These are phyloP conservation scores for Loxodonta africana DNA, from an alignment of 2,113 vertebrate species.

Conservation along the genomic window DNA sequence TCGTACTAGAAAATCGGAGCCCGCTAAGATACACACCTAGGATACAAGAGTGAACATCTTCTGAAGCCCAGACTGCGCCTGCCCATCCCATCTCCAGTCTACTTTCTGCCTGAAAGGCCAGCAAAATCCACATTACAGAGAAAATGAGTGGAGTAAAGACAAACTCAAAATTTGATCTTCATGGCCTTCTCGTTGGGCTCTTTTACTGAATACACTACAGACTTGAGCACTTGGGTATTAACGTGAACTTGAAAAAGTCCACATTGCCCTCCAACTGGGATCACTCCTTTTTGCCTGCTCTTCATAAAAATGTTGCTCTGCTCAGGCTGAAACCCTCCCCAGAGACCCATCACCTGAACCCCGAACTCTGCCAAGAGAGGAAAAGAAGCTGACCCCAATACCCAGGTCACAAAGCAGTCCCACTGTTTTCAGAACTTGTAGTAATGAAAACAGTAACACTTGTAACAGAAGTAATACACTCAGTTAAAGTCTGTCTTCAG, in stretches of 20 bases:
- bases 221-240: background rate
- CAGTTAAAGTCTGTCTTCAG: conserved; percentile 55
- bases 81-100: background rate
- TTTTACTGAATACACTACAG: background rate
- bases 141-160: background rate
- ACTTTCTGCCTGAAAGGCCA: background rate
- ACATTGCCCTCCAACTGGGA: background rate
- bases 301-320: background rate
- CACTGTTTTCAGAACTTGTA: background rate
- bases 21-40: accelerated
- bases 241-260: background rate
- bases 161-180: background rate
- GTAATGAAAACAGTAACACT: conserved; percentile 1
- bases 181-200: background rate
- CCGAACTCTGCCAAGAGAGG: background rate
- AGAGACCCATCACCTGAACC: background rate
- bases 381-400: background rate
- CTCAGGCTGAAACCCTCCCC: background rate
- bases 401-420: background rate
- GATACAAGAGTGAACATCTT: background rate
- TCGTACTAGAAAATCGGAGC: accelerated
- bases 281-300: background rate
- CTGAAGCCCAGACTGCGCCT: background rate
- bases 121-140: background rate
- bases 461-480: conserved; percentile 46